phyloP scores from a whole-genome alignment of 2,888 invertebrate genomes.

The Drepana falcataria region DNA sequence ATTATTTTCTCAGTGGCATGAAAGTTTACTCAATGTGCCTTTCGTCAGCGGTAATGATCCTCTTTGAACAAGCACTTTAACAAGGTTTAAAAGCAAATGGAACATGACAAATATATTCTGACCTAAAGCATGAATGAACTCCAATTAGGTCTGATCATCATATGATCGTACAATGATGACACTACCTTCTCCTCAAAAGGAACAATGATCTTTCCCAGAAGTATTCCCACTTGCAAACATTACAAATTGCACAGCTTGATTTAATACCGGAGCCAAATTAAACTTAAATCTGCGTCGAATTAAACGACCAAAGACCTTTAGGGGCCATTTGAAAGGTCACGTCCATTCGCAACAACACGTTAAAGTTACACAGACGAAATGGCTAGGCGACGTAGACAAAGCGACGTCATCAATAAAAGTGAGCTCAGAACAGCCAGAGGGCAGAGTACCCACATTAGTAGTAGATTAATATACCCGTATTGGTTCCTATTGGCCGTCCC shows the following conservation, averaged over 20 bases:
- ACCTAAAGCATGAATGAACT: too few relatives aligned
- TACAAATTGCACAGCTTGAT: constrained; percentile 28
- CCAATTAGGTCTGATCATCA: too few relatives aligned
- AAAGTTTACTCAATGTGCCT: too few relatives aligned
- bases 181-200: too few relatives aligned
- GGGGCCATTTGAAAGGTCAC: constrained; percentile 37
- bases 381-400: constrained; percentile 63
- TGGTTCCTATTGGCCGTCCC: constrained; percentile 33
- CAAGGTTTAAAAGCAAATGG: too few relatives aligned
- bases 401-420: constrained; percentile 62
- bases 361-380: constrained; percentile 53
- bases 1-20: too few relatives aligned
- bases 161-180: too few relatives aligned
- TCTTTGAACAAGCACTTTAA: too few relatives aligned
- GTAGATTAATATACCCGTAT: constrained; percentile 64
- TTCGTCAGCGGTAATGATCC: too few relatives aligned
- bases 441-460: constrained; percentile 62
- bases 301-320: constrained; percentile 40
- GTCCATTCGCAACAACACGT: constrained; percentile 43
- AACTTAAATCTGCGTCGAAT: constrained; percentile 44
- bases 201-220: neutral
- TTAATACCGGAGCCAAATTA: constrained; percentile 36
- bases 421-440: constrained; percentile 42
- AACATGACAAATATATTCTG: too few relatives aligned
- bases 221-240: constrained; percentile 15